Conservation (phyloP, 2,113 vertebrate species). For the Tretioscincus oriximinensis region DNA sequence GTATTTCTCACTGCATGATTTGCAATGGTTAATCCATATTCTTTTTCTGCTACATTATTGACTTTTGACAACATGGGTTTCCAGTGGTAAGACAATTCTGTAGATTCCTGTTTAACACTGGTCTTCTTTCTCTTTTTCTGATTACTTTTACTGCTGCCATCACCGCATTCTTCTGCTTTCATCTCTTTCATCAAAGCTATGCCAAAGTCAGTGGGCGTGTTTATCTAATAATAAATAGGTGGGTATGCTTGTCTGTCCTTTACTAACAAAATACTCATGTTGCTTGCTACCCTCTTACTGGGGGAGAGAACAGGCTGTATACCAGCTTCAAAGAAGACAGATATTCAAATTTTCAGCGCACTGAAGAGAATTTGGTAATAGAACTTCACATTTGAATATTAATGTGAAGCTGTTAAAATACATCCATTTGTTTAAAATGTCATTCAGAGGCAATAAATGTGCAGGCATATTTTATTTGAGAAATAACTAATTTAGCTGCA, state of each 20-base stretch:
- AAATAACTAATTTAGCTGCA: slow-evolving; percentile 46
- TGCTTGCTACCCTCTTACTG: slow-evolving; percentile 33
- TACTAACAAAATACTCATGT: slow-evolving; percentile 22
- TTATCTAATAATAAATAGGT: slow-evolving; percentile 99
- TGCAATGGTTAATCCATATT: slow-evolving; percentile 29
- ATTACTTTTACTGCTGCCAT: slow-evolving; percentile 66
- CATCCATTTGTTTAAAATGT: slow-evolving; percentile 37
- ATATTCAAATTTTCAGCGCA: slow-evolving; percentile 32
- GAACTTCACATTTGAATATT: neutral
- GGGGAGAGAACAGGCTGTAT: slow-evolving; percentile 32
- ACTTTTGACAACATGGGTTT: slow-evolving; percentile 1
- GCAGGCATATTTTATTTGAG: slow-evolving; percentile 44
- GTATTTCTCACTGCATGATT: slow-evolving; percentile 1
- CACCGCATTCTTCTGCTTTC: slow-evolving; percentile 61
- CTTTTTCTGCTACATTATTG: slow-evolving; percentile 14
- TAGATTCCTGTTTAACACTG: slow-evolving; percentile 59
- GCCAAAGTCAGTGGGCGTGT: slow-evolving; percentile 98
- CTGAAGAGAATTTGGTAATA: too few relatives aligned
- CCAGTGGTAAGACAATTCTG: slow-evolving; percentile 11
- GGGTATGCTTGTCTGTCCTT: slow-evolving; percentile 84
- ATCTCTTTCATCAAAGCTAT: slow-evolving; percentile 82
- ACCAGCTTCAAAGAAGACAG: slow-evolving; percentile 31
- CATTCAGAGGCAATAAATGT: slow-evolving; percentile 28
- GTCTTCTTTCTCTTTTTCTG: slow-evolving; percentile 69
- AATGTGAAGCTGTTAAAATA: neutral